Conservation (phyloP, 1,140 invertebrate species). For the Euwallacea fornicatus region DNA sequence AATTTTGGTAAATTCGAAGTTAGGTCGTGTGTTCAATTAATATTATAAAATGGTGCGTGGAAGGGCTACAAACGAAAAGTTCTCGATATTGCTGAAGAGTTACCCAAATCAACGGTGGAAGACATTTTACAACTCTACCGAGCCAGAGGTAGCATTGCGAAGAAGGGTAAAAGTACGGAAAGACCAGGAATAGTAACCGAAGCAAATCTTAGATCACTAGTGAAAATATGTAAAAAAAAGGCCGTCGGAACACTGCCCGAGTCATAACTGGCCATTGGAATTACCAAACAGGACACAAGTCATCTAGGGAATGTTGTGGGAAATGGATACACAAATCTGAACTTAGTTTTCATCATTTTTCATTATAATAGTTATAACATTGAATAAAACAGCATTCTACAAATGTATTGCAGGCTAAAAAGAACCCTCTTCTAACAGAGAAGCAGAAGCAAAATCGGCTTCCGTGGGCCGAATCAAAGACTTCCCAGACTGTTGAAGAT, state of each 20-base stretch:
- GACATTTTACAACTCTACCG: neutral
- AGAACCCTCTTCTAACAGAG: neutral
- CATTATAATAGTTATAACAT: no score
- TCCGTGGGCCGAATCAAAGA: neutral
- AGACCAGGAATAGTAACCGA: neutral
- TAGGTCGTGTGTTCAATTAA: no score
- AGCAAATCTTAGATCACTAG: no score
- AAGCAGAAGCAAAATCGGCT: neutral
- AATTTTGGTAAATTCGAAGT: neutral
- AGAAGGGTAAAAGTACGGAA: neutral
- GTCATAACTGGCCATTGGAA: no score
- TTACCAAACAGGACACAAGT: no score
- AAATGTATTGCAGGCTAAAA: neutral
- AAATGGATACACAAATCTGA: no score
- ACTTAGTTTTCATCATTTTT: no score
- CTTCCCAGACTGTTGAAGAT: neutral
- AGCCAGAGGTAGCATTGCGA: neutral
- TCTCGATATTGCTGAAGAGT: neutral
- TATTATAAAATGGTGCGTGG: neutral
- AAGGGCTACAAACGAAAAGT: neutral
- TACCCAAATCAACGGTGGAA: neutral
- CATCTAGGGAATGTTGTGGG: no score
- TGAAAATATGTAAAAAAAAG: no score
- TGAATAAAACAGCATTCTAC: no score
- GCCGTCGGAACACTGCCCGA: no score